Percentiles rank a stretch among this genome's conserved stretches.
These are phyloP conservation scores for Maccullochella peelii DNA, from an alignment of 2,113 vertebrate genomes.

Conservation along the genomic window DNA sequence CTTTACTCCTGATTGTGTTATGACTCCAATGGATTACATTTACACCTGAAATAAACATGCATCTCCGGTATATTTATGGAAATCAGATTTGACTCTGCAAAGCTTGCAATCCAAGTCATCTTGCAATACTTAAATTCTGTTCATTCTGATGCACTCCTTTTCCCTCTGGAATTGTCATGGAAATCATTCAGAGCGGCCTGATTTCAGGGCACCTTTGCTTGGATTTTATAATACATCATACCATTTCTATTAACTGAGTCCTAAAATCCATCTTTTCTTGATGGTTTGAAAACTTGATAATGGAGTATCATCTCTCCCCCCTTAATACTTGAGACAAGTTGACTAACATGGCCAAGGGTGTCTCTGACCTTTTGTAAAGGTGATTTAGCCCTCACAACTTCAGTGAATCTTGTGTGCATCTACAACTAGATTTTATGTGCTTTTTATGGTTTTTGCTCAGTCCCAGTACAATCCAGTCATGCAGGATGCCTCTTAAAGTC, in stretches of 20 bases:
- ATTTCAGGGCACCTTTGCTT: background rate
- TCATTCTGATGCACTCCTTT: background rate
- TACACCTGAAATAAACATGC: constrained; percentile 14
- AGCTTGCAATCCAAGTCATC: background rate
- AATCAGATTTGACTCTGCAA: background rate
- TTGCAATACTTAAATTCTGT: background rate
- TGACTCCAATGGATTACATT: constrained; percentile 14
- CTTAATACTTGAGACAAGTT: background rate
- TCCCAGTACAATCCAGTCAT: constrained; percentile 22
- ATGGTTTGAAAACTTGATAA: background rate
- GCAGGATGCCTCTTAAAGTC: constrained; percentile 42
- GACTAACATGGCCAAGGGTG: background rate
- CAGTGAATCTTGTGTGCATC: background rate
- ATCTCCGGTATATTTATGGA: background rate
- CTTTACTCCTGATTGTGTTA: background rate
- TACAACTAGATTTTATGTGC: background rate
- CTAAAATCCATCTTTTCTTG: background rate
- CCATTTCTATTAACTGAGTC: background rate
- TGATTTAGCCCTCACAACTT: background rate
- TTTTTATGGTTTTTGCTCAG: background rate
- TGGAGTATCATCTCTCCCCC: no score
- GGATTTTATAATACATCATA: background rate
- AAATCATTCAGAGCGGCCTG: background rate
- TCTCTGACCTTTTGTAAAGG: constrained; percentile 6
- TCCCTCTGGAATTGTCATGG: background rate